Evolutionary conservation across 2,888 invertebrate genomes (phyloP), one percentile per base, ranked within the genome.

Genomic region (Caenorhabditis doughertyi): DNA sequence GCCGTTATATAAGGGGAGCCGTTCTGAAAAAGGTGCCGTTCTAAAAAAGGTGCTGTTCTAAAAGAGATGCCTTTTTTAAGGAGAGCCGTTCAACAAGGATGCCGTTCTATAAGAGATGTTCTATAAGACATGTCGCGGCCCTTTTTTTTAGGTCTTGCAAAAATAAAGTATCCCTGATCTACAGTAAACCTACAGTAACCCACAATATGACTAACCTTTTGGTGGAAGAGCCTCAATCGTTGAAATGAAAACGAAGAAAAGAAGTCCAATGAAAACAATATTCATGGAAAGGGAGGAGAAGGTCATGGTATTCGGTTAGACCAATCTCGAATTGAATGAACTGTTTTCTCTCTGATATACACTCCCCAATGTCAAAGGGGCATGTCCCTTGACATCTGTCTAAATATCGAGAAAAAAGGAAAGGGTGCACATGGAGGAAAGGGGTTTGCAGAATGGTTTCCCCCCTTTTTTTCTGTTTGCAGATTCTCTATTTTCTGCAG

Each of bases 301-400:
- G 51, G 51, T 65, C 65, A 65, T 65, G 65, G n/a, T 51, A 16
- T 51, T n/a, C 21, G 32, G 49, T 35, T 0, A 5, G 23, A 42
- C 42, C 29, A 29, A 32, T 47, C 29, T 64, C 64, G 47, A 35
- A 65, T n/a, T 2, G 18, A 51, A 51, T 51, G 51, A 21, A 51
- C 23, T 65, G 65, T 65, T 65, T 65, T 65, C 35, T 23, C 21
- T n/a, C 51, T 65, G 51, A 51, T 65, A 65, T 65, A 44, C 32
- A 39, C 39, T n/a, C n/a, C 18, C 8, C 44, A 27, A 55, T 9
- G n/a, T 3, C n/a, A 39, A 25, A 27, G 35, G 29, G 13, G 44
- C n/a, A 27, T 25, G 25, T 16, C 11, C 39, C 23, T 13, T 16
- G 0, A 18, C 58, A 58, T 16, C 39, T 60, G 60, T 27, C 27